Evolutionary conservation across 1,140 invertebrate genomes (phyloP).

Genomic region (Drosophila neocordata): DNA sequence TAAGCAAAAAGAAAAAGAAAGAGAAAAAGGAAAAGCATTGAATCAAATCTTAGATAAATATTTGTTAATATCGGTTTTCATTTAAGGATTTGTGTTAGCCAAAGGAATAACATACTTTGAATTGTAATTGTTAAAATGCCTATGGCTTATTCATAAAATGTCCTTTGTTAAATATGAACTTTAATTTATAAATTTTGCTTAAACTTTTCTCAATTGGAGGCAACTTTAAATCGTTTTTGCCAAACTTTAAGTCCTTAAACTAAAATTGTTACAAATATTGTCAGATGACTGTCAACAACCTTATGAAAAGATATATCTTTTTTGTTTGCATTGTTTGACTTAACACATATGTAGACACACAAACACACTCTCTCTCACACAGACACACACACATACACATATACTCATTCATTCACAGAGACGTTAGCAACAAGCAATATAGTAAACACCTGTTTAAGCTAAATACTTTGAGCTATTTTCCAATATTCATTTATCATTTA

Average conservation of each 20-base stretch:
- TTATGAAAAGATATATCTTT: background rate
- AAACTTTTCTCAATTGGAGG: too few relatives aligned
- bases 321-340: conserved; percentile 1
- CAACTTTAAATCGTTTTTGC: too few relatives aligned
- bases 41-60: conserved; percentile 10
- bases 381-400: background rate
- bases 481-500: conserved; percentile 27
- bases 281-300: background rate
- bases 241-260: background rate
- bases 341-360: background rate
- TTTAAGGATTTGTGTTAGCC: conserved; percentile 1
- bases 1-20: conserved; percentile 27
- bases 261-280: background rate
- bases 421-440: background rate
- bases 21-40: conserved; percentile 13
- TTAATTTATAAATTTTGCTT: too few relatives aligned
- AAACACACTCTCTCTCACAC: background rate
- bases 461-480: conserved; percentile 18
- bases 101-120: background rate
- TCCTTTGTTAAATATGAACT: too few relatives aligned
- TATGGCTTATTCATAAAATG: too few relatives aligned
- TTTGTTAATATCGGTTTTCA: conserved; percentile 4
- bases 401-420: background rate
- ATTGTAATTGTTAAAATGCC: background rate
- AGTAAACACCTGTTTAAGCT: conserved; percentile 22